Evolutionary conservation across 1,140 invertebrate genomes (phyloP).

Genomic region (Drosophila nebulosa): DNA sequence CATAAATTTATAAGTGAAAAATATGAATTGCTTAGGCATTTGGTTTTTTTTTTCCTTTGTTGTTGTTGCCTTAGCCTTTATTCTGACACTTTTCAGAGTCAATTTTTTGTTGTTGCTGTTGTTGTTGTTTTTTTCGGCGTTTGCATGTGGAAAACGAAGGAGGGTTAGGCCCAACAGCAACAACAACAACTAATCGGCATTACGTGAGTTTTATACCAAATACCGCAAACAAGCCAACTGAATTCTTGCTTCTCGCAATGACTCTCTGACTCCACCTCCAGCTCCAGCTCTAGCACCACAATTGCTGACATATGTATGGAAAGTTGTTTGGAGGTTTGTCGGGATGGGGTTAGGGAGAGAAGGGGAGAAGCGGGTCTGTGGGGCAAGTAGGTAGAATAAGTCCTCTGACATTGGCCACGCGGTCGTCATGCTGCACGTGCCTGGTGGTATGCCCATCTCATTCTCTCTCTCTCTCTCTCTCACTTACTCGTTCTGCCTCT

Average conservation of each 20-base stretch:
- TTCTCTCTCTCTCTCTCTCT: background rate
- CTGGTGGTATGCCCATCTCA: conserved; percentile 8
- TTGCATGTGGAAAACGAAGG: conserved; percentile 14
- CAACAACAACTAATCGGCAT: conserved; percentile 50
- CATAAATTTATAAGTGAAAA: conserved; percentile 51
- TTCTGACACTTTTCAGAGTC: conserved; percentile 7
- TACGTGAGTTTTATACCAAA: conserved; percentile 67
- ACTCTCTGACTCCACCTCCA: background rate
- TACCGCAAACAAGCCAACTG: background rate
- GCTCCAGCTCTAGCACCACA: background rate
- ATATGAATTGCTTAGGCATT: conserved; percentile 12
- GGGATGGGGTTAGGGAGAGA: background rate
- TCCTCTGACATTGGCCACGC: conserved; percentile 51
- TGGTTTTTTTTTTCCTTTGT: background rate
- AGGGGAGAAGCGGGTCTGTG: background rate
- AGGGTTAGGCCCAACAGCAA: conserved; percentile 35
- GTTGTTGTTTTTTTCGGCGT: background rate
- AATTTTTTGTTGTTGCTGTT: background rate
- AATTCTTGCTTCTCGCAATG: conserved; percentile 1
- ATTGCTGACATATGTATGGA: conserved; percentile 14
- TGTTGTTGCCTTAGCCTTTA: conserved; percentile 3
- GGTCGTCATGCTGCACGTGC: conserved; percentile 43
- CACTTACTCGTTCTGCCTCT: background rate
- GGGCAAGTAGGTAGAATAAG: conserved; percentile 1
- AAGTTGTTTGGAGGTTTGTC: background rate